A percentile compares a stretch with the other conserved stretches of the same genome.
Evolutionary conservation across 2,888 invertebrate genomes (phyloP).

Genomic region (Tethea ocularis): DNA sequence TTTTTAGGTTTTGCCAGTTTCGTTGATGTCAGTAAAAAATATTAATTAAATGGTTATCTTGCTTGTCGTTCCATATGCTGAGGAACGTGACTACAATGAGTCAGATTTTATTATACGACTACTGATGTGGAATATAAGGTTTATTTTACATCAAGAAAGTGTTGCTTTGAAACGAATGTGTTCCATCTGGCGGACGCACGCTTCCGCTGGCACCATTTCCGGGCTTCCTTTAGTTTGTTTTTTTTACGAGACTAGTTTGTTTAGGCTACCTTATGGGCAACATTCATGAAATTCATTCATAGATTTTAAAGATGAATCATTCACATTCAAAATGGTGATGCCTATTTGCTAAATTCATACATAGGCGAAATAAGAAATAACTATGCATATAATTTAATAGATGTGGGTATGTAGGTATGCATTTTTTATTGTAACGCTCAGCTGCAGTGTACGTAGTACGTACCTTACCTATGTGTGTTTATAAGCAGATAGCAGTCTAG

Average conservation of each 20-base stretch:
- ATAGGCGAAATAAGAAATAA: too few relatives aligned
- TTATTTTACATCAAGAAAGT: slow-evolving; percentile 17
- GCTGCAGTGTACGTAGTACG: background rate
- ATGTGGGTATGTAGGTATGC: background rate
- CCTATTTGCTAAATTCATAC: background rate
- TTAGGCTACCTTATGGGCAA: slow-evolving; percentile 51
- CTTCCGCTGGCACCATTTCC: slow-evolving; percentile 79
- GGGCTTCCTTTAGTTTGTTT: slow-evolving; percentile 71
- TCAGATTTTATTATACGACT: background rate
- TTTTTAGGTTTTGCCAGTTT: background rate
- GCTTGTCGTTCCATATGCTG: background rate
- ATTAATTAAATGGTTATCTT: background rate
- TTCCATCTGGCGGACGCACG: slow-evolving; percentile 81
- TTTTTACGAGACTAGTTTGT: slow-evolving; percentile 70
- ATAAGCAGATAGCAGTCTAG: slow-evolving; percentile 59
- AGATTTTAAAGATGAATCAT: slow-evolving; percentile 16
- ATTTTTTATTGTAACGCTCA: background rate
- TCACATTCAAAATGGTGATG: background rate
- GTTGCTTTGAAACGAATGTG: slow-evolving; percentile 42
- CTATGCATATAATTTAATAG: background rate
- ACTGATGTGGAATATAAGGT: slow-evolving; percentile 16
- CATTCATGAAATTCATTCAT: slow-evolving; percentile 65
- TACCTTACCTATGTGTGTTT: slow-evolving; percentile 32
- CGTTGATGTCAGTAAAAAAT: background rate
- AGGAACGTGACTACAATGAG: too few relatives aligned